Evolutionary conservation across 1,140 invertebrate species (phyloP).

Genomic region (Sinonovacula constricta): DNA sequence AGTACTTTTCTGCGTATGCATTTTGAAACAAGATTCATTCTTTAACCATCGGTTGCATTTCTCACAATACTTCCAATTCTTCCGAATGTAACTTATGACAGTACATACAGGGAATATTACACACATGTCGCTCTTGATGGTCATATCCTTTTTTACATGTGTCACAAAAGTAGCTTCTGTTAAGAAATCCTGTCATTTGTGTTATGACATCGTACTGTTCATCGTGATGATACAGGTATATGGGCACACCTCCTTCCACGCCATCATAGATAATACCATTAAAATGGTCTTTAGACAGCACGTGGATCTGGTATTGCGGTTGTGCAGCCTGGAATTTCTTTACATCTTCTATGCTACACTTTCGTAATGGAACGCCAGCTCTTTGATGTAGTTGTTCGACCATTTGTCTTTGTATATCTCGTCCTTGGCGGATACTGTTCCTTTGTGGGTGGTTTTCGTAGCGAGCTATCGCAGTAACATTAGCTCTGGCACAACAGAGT

Average conservation of each 20-base stretch:
- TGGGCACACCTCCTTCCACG: constrained; percentile 22
- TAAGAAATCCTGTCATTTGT: constrained; percentile 16
- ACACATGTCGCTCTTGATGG: neutral
- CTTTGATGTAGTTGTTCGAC: constrained; percentile 12
- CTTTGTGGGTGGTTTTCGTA: constrained; percentile 10
- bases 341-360: constrained; percentile 37
- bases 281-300: constrained; percentile 49
- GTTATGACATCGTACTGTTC: constrained; percentile 42
- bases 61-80: neutral
- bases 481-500: constrained; percentile 8
- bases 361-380: neutral
- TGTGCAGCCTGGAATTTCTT: constrained; percentile 32
- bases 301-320: constrained; percentile 35
- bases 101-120: neutral
- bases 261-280: constrained; percentile 48
- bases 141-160: neutral
- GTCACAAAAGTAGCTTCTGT: neutral
- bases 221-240: constrained; percentile 42
- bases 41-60: no score
- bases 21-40: no score
- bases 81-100: neutral
- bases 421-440: constrained; percentile 9
- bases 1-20: no score
- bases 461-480: neutral
- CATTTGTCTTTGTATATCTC: constrained; percentile 5